These are phyloP conservation scores for Ispidina lecontei DNA, from an alignment of 2,797 vertebrate genomes.

Conservation along the genomic window DNA sequence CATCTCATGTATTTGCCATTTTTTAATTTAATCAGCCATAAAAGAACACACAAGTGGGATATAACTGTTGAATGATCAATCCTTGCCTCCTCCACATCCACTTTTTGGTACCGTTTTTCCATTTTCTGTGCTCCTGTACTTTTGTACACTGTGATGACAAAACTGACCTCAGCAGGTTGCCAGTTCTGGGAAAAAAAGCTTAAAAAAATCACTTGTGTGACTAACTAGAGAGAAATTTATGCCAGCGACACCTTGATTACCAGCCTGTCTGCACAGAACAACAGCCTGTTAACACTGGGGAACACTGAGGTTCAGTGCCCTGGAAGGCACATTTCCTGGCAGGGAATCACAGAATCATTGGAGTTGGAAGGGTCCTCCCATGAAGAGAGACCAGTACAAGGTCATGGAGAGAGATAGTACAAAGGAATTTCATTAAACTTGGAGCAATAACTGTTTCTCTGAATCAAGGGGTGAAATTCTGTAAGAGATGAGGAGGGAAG, in stretches of 20 bases:
- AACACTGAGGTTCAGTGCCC: neutral
- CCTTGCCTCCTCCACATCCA: neutral
- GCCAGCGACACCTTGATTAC: neutral
- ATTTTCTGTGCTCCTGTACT: neutral
- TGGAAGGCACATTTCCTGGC: no score
- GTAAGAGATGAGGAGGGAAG: neutral
- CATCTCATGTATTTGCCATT: neutral
- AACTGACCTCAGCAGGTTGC: neutral
- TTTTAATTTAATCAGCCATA: neutral
- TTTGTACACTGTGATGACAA: neutral
- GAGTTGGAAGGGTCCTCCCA: no score
- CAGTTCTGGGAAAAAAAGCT: neutral
- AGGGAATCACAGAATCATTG: neutral
- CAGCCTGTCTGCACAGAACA: neutral
- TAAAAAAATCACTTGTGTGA: neutral
- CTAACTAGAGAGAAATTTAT: neutral
- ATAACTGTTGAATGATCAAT: neutral
- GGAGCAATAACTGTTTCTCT: neutral
- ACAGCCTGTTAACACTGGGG: neutral
- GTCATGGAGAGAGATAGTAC: neutral
- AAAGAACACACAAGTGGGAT: neutral
- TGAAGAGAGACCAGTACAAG: neutral
- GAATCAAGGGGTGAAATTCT: neutral
- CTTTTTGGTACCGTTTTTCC: neutral
- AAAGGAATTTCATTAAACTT: neutral